Conservation (phyloP, 2,888 invertebrate genomes). For the Trisateles emortualis region DNA sequence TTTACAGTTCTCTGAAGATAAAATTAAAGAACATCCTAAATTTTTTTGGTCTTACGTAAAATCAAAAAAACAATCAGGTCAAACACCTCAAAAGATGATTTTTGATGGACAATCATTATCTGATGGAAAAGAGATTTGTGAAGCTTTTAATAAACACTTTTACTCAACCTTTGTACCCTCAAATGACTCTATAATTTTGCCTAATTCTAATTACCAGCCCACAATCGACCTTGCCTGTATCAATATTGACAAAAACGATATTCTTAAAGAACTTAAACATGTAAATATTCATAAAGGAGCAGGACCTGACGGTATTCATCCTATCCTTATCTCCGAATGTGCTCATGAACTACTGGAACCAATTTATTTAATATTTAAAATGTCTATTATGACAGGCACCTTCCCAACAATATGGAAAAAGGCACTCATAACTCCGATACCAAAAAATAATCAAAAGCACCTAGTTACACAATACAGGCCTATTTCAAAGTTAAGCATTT, state of each 20-base stretch:
- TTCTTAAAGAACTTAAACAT: neutral
- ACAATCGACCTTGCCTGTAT: neutral
- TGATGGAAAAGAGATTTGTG: neutral
- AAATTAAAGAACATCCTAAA: too few relatives aligned
- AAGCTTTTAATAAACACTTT: slow-evolving; percentile 2
- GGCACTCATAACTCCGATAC: too few relatives aligned
- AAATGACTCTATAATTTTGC: neutral
- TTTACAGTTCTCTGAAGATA: neutral
- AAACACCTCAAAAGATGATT: too few relatives aligned
- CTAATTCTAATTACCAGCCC: neutral
- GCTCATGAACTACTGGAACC: slow-evolving; percentile 3
- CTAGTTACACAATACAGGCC: too few relatives aligned
- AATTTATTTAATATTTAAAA: neutral
- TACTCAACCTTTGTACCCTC: too few relatives aligned
- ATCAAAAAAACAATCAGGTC: too few relatives aligned
- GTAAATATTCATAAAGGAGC: neutral
- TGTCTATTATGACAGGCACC: neutral
- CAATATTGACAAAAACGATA: neutral
- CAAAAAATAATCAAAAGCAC: too few relatives aligned
- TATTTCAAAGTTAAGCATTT: too few relatives aligned
- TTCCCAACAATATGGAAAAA: too few relatives aligned
- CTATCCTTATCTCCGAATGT: slow-evolving; percentile 7
- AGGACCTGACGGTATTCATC: slow-evolving; percentile 9
- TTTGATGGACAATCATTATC: too few relatives aligned
- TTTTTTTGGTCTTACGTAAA: too few relatives aligned